These are phyloP conservation scores for Solenodon paradoxus DNA, from an alignment of 2,113 vertebrate genomes.

Conservation along the genomic window DNA sequence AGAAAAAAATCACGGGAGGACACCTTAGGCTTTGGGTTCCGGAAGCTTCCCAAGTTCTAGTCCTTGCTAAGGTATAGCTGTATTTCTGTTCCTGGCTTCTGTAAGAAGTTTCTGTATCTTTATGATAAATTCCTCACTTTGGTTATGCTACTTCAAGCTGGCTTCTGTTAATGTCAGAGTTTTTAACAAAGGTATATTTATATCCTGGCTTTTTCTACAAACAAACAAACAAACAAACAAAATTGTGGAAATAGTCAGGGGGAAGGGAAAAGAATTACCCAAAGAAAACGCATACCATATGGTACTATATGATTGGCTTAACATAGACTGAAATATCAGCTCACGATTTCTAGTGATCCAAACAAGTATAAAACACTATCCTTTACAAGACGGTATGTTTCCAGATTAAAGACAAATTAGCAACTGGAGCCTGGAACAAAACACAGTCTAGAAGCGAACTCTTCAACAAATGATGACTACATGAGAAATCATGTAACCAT, in stretches of 20 bases:
- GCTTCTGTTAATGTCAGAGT: constrained; percentile 7
- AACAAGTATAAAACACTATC: constrained; percentile 20
- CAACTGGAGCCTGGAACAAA: background rate
- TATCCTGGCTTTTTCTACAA: constrained; percentile 25
- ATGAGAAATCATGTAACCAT: background rate
- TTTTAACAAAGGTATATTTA: constrained; percentile 33
- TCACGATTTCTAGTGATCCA: constrained; percentile 30
- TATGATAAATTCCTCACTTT: background rate
- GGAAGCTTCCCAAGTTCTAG: background rate
- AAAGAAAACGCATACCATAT: constrained; percentile 44
- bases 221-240: background rate
- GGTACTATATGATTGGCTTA: background rate
- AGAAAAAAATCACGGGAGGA: background rate
- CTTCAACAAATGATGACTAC: background rate
- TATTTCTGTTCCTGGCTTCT: background rate
- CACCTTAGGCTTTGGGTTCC: background rate
- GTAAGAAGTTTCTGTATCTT: background rate
- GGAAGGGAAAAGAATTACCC: constrained; percentile 53
- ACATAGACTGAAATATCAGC: constrained; percentile 17
- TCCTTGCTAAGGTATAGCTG: background rate
- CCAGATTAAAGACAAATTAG: constrained; percentile 39
- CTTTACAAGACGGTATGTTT: constrained; percentile 15
- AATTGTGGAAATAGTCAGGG: constrained; percentile 22
- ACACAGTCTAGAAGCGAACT: background rate
- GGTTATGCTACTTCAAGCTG: background rate